Evolutionary conservation across 53 echinoderm and acorn worm species (phyloP).

Genomic region (Echinometra lucunter): DNA sequence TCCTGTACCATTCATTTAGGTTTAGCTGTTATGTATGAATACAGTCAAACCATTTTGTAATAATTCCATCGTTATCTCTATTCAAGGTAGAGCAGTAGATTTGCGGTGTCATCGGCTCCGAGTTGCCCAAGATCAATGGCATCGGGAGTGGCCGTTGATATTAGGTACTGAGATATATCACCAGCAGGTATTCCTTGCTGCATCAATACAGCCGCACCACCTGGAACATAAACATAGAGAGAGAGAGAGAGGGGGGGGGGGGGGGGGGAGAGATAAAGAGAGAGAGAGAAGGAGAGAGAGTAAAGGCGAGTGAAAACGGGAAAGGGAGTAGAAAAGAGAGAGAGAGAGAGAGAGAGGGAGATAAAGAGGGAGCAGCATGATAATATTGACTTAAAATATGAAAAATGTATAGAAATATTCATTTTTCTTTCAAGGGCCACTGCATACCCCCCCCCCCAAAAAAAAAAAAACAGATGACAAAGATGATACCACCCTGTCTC

Average conservation of each 20-base stretch:
- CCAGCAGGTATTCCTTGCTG: neutral
- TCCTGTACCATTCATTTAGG: no score
- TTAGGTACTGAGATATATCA: neutral
- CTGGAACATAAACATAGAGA: neutral
- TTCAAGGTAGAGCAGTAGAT: constrained; percentile 28
- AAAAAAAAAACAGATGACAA: no score
- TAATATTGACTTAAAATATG: no score
- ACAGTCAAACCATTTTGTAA: no score
- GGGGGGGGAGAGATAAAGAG: neutral
- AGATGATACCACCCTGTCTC: no score
- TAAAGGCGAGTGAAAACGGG: neutral
- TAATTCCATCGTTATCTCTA: neutral
- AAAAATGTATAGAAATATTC: no score
- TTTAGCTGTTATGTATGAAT: no score
- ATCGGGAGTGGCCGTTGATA: neutral
- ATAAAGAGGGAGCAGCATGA: neutral
- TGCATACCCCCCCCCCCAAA: no score
- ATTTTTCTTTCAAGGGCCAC: no score
- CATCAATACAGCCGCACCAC: constrained; percentile 34
- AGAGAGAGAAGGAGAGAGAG: neutral
- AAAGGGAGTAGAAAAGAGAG: neutral
- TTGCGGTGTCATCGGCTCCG: neutral
- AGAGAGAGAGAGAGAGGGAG: neutral
- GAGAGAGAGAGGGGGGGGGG: neutral
- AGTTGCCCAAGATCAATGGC: neutral